These are phyloP conservation scores for Amazona finschi DNA, from an alignment of 2,797 vertebrate species.

Conservation along the genomic window DNA sequence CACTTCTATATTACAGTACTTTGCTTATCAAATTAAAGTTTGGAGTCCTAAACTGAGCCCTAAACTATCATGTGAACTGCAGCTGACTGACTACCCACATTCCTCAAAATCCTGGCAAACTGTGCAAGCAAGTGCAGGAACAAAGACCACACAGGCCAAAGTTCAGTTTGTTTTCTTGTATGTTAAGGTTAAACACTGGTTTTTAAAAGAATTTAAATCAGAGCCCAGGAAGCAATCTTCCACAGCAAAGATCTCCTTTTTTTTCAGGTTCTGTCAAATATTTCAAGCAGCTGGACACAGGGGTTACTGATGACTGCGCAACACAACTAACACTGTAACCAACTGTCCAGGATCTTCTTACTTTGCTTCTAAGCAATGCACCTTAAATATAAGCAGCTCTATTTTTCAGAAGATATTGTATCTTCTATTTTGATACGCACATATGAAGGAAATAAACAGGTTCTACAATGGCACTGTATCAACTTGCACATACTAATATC, in stretches of 20 bases:
- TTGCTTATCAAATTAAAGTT: background rate
- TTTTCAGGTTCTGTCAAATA: background rate
- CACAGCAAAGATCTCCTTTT: background rate
- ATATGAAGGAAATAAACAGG: background rate
- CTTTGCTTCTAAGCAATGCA: background rate
- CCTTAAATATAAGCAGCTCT: background rate
- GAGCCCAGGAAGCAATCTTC: background rate
- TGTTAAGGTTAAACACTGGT: background rate
- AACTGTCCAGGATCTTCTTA: background rate
- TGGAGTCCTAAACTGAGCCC: background rate
- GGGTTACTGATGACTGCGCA: background rate
- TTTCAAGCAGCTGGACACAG: background rate
- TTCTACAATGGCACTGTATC: background rate
- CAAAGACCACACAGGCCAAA: background rate
- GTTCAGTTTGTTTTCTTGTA: background rate
- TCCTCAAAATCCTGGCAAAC: background rate
- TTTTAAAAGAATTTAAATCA: background rate
- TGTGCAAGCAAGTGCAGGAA: background rate
- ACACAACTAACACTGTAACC: background rate
- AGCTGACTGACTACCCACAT: background rate
- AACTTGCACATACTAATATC: background rate
- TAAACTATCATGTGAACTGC: background rate
- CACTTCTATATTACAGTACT: background rate
- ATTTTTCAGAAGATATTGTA: background rate
- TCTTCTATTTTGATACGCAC: background rate